Evolutionary conservation across 2,113 vertebrate genomes (phyloP), one percentile per base, ranked within the genome.

Genomic region (Peromyscus californicus): DNA sequence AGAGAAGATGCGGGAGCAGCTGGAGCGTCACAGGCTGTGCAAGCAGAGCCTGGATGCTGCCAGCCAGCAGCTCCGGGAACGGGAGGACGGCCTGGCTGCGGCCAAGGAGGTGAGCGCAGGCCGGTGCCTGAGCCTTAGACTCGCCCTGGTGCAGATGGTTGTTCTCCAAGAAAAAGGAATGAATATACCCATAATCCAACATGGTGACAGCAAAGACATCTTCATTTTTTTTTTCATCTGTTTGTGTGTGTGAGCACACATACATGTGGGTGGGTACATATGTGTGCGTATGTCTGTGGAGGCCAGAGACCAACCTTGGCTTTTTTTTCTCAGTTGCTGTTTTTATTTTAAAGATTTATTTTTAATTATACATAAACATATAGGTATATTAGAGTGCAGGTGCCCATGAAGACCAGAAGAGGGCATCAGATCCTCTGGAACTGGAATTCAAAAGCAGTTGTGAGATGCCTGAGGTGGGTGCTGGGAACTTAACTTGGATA

Each of bases 11-110:
- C 98, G 98, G 39, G 99, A 99, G 76, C 99, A 99, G 97, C 89
- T 98, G 91, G 99, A 99, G 89, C 98, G 97, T 69, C 99, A 98
- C 95, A 98, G 98, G 84, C 87, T 97, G 61, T 98, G 99, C 22
- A 98, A 98, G 94, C 99, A 99, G 98, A 99, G 98, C 70, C 90
- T 99, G 89, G 99, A 99, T 7, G 84, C 98, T 0, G 97, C 99
- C 78, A 98, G 98, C 98, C 99, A 99, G 98, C 99, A 98, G 94
- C 91, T 99, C 48, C 99, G 99, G 76, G 99, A 99, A 96, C 99
- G 99, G 96, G 99, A 99, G 88, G 97, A 83, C 22, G 98, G 98
- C 96, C 98, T 99, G 61, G 97, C 98, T 0, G 96, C 99, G 65
- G 98, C 99, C n/a, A 98, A 98, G 42, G 99, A 99, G 99, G 99